These are phyloP conservation scores for Cydia strobilella DNA, from an alignment of 1,140 invertebrate genomes.

Conservation along the genomic window DNA sequence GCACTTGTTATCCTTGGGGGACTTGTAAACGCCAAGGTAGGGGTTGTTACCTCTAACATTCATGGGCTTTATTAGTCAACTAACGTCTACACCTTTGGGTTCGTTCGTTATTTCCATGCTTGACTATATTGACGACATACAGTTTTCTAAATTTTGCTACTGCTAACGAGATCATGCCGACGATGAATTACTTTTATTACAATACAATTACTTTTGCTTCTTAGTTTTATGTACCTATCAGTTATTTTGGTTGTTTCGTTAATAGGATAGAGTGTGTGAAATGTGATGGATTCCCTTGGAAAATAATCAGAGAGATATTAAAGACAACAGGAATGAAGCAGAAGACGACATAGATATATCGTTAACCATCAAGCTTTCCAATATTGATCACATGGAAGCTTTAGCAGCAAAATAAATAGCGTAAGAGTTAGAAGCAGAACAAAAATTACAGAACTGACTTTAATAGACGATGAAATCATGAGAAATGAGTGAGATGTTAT, in stretches of 20 bases:
- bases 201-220: too few species aligned
- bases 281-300: conserved; percentile 26
- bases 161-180: conserved; percentile 11
- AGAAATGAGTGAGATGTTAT: conserved; percentile 51
- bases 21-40: conserved; percentile 69
- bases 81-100: conserved; percentile 70
- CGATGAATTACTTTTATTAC: conserved; percentile 1
- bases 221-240: background rate
- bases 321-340: conserved; percentile 17
- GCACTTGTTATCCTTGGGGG: conserved; percentile 37
- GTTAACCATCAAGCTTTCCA: conserved; percentile 11
- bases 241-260: background rate
- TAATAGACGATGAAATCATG: conserved; percentile 45
- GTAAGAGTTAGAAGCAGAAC: conserved; percentile 37
- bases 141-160: conserved; percentile 6
- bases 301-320: background rate
- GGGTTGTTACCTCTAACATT: conserved; percentile 58
- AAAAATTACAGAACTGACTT: conserved; percentile 39
- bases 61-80: conserved; percentile 35
- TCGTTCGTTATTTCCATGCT: conserved; percentile 38
- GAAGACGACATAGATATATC: conserved; percentile 18
- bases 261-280: background rate
- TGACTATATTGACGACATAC: conserved; percentile 38
- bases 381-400: conserved; percentile 28
- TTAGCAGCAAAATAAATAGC: conserved; percentile 28